Evolutionary conservation across 2,888 invertebrate species (phyloP).

Genomic region (Lepidocyrtinus sp.): DNA sequence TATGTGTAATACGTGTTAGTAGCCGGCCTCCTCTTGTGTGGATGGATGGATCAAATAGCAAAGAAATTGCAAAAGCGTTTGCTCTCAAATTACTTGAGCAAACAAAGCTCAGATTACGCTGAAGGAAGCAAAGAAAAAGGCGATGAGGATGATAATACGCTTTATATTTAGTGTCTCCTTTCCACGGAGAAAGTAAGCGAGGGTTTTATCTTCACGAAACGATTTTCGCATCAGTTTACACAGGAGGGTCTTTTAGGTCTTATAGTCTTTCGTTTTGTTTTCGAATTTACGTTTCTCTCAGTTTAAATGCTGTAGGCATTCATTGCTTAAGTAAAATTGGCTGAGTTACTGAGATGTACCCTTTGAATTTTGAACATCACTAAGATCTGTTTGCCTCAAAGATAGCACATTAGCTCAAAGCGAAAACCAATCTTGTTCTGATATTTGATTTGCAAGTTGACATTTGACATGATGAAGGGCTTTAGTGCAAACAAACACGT

Average conservation of each 20-base stretch:
- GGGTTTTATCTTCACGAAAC: background rate
- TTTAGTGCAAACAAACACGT: no score
- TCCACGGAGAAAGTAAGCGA: background rate
- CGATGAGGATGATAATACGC: conserved; percentile 6
- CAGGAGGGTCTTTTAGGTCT: background rate
- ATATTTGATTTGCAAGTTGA: background rate
- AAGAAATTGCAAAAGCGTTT: background rate
- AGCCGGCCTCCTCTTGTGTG: conserved; percentile 1
- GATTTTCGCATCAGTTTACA: background rate
- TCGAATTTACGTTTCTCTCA: background rate
- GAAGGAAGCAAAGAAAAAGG: background rate
- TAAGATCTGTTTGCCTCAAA: background rate
- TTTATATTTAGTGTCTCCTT: background rate
- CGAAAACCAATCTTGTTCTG: background rate
- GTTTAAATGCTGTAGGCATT: background rate
- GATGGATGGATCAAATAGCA: background rate
- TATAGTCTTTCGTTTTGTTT: background rate
- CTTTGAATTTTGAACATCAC: no score
- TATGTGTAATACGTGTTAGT: background rate
- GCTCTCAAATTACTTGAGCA: conserved; percentile 34
- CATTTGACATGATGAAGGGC: no score
- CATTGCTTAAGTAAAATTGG: no score
- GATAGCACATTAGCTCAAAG: background rate
- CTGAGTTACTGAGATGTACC: no score
- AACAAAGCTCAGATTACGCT: conserved; percentile 27